A percentile compares a stretch with the other conserved stretches of the same genome.
Evolutionary conservation across 2,113 vertebrate genomes (phyloP).

Genomic region (Hemichromis elongatus): DNA sequence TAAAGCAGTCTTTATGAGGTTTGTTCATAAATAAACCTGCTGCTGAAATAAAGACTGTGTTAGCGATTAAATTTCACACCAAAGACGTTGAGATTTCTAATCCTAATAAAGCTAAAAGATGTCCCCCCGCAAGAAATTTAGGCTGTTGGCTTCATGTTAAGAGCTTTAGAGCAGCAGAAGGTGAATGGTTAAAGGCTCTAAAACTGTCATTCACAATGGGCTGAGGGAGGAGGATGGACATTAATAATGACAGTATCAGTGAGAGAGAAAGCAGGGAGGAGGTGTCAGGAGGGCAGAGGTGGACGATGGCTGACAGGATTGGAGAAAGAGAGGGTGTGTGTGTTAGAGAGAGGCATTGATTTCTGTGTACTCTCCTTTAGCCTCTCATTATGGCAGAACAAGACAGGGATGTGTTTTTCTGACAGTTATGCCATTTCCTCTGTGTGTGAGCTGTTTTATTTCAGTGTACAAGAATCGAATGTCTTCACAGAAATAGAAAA

Average conservation of each 20-base stretch:
- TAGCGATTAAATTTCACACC: too few species aligned
- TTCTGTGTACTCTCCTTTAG: conserved; percentile 4
- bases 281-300: neutral
- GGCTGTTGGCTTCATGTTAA: neutral
- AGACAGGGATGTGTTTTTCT: conserved; percentile 31
- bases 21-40: too few species aligned
- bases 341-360: conserved; percentile 9
- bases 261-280: neutral
- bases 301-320: neutral
- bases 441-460: neutral
- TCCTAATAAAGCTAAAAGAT: neutral
- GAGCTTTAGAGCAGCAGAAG: neutral
- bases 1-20: too few species aligned
- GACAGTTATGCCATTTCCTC: conserved; percentile 16
- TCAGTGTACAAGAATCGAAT: neutral
- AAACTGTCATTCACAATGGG: neutral
- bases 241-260: conserved; percentile 26
- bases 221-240: conserved; percentile 3
- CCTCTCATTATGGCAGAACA: conserved; percentile 34
- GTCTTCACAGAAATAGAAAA: neutral
- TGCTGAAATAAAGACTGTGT: too few species aligned
- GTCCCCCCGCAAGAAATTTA: neutral
- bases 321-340: neutral
- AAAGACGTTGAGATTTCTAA: too few species aligned
- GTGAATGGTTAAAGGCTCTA: neutral